A percentile compares a stretch with the other conserved stretches of the same genome.
Evolutionary conservation across 2,797 vertebrate species (phyloP).

Genomic region (Paguma larvata): DNA sequence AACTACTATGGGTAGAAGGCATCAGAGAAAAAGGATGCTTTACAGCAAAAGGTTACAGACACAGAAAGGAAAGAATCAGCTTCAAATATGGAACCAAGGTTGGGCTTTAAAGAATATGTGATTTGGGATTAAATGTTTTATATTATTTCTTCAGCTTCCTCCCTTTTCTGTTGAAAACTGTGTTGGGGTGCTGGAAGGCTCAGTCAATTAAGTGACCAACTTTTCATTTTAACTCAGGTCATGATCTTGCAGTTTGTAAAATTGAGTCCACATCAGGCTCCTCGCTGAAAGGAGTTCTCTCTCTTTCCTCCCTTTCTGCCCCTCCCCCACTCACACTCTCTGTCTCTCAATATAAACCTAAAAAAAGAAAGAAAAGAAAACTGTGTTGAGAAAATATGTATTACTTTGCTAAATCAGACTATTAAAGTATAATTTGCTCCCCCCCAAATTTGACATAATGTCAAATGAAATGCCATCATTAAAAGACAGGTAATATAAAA

Average conservation of each 20-base stretch:
- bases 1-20: neutral
- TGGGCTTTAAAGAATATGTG: neutral
- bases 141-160: neutral
- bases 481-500: constrained; percentile 11
- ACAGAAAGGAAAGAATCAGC: neutral
- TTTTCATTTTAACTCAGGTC: too few species aligned
- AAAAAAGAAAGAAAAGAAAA: too few species aligned
- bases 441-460: neutral
- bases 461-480: neutral
- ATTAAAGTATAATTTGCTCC: neutral
- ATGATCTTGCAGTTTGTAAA: too few species aligned
- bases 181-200: neutral
- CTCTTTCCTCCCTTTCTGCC: too few species aligned
- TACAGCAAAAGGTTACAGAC: neutral
- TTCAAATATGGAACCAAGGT: neutral
- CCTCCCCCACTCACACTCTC: too few species aligned
- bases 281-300: too few species aligned
- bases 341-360: too few species aligned
- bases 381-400: neutral
- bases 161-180: neutral
- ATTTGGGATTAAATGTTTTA: neutral
- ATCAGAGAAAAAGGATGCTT: neutral
- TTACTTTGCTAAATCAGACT: constrained; percentile 18
- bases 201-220: too few species aligned
- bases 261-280: too few species aligned